Evolutionary conservation across 2,888 invertebrate species (phyloP).

Genomic region (Nemotelus pantherinus): DNA sequence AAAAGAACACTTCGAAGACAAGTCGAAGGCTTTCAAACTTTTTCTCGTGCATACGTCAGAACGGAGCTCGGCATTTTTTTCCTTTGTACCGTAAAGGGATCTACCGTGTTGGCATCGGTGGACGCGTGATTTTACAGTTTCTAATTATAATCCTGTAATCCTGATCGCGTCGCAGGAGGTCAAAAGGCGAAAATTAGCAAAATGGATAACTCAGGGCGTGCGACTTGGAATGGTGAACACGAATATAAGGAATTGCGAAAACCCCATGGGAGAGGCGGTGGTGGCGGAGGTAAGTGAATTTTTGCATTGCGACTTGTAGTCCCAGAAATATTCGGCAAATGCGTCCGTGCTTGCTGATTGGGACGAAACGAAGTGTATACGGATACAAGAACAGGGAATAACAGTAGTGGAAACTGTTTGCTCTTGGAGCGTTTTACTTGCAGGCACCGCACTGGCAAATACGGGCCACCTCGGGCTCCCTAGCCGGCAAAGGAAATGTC

Average conservation of each 20-base stretch:
- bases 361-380: not conserved
- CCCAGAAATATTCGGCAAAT: conserved; percentile 5
- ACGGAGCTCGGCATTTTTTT: too few relatives aligned
- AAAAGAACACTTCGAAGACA: not conserved
- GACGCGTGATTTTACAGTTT: conserved; percentile 13
- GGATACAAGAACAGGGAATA: not conserved
- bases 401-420: not conserved
- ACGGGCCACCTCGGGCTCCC: too few relatives aligned
- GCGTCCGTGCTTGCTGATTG: not conserved
- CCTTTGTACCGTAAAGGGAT: too few relatives aligned
- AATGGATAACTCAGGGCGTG: conserved; percentile 40
- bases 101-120: not conserved
- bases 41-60: too few relatives aligned
- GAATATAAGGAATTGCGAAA: conserved; percentile 29
- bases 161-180: not conserved
- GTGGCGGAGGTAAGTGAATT: conserved; percentile 26
- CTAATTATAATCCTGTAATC: not conserved
- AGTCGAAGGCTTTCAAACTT: not conserved
- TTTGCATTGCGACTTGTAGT: conserved; percentile 19
- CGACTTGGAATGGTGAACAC: conserved; percentile 6
- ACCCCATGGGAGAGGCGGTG: conserved; percentile 28
- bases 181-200: not conserved
- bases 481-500: not conserved
- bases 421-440: not conserved
- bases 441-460: too few relatives aligned